A percentile compares a stretch with the other conserved stretches of the same genome.
These are phyloP conservation scores for Corvus hawaiiensis DNA, from an alignment of 2,113 vertebrate species.

Conservation along the genomic window DNA sequence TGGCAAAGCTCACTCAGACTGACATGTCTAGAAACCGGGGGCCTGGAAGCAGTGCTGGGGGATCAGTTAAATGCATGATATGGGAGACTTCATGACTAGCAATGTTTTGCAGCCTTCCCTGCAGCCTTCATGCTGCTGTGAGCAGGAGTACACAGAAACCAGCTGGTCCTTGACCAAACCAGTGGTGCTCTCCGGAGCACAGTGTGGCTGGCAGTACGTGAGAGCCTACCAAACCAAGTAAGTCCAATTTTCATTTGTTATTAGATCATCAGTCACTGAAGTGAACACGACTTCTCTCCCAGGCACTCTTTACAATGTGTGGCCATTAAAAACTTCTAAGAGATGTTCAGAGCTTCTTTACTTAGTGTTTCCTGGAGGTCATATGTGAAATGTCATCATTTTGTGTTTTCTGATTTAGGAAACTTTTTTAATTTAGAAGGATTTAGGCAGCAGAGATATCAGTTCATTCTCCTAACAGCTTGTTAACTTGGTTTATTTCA, in stretches of 20 bases:
- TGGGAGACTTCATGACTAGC: neutral
- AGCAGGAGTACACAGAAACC: neutral
- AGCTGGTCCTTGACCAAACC: neutral
- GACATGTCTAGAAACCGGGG: neutral
- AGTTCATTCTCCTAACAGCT: neutral
- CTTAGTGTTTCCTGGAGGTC: neutral
- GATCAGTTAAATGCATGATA: neutral
- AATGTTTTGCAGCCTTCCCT: neutral
- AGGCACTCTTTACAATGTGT: neutral
- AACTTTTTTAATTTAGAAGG: neutral
- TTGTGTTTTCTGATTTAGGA: neutral
- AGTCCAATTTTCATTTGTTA: neutral
- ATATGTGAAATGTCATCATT: neutral
- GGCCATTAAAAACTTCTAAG: neutral
- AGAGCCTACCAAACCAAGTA: neutral
- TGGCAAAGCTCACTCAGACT: neutral
- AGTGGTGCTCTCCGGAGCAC: neutral
- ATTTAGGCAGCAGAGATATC: neutral
- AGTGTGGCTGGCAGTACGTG: neutral
- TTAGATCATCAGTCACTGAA: neutral
- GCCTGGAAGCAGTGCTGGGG: neutral
- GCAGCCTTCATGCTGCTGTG: neutral
- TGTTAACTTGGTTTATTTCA: neutral
- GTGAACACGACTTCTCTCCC: neutral
- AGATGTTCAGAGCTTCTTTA: neutral